Base-by-base conservation (phyloP, 1,140 invertebrate species). In the Drosophila azteca region DNA sequence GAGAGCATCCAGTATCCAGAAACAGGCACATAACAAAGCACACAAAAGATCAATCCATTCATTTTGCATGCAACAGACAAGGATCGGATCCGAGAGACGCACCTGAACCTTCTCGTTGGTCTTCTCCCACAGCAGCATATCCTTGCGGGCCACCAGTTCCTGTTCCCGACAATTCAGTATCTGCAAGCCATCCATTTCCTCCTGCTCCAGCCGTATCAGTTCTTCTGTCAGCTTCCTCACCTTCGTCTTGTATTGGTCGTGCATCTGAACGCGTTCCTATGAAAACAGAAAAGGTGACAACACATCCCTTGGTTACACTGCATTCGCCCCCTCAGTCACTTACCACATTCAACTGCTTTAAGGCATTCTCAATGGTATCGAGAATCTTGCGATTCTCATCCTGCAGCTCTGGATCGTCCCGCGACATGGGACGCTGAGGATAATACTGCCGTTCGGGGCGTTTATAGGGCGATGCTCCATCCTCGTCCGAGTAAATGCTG, bases 311-410 rank as follows among this genome's bases (percentile, higher is more conserved):
- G 3, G 2, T 9, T 15, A 13, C 20, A 9, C 3, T 3, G 9
- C 31, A 35, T 35, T 39, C 35, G 4, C 35, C 11, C 11, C 2
- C 6, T 1, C 8, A 8, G 7, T 7, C 17, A 59, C 62, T 60
- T 67, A 94, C 94, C 92, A 93, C 92, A 79, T 94, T 94, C 0
- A 95, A 87, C 77, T 94, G 93, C 60, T 92, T 93, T 50, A 94
- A 92, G 2, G 94, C 94, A 79, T 93, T 90, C 53, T 93, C 92
- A 20, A 93, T 92, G 1, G 92, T 92, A n/a, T 92, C 90, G 6
- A 92, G 66, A 48, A 92, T 92, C 51, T 92, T 92, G 0, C 88
- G 71, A 65, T 91, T 91, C 57, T 92, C 91, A 50, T 92, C 91
- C 58, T 92, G 90, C 53, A 92, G 44, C 58, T 92, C 91, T 5